phyloP scores from a whole-genome alignment of 2,797 vertebrate species.

The Sebastes oblongus region DNA sequence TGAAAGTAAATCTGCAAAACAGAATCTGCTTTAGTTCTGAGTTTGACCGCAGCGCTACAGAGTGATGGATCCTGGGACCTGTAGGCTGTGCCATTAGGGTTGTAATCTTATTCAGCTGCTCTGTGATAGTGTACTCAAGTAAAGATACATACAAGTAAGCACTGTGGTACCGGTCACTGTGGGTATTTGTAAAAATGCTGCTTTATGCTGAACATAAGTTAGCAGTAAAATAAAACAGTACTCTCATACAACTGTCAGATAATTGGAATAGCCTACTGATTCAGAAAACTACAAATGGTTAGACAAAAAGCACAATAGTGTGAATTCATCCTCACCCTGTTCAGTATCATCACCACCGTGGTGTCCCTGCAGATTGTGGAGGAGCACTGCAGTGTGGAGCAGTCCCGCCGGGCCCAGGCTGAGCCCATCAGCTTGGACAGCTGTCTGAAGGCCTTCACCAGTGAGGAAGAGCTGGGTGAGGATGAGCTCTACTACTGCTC shows the following conservation, averaged over 20 bases:
- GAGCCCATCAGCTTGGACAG: conserved; percentile 98
- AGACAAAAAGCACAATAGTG: not conserved
- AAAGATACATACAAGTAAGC: not conserved
- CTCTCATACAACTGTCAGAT: not conserved
- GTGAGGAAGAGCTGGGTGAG: conserved; percentile 95
- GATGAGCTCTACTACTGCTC: conserved; percentile 99
- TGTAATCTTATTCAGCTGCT: not conserved
- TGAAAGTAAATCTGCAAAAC: not conserved
- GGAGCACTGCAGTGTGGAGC: conserved; percentile 95
- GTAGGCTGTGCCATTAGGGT: too few species aligned
- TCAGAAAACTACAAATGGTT: not conserved
- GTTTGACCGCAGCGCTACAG: not conserved
- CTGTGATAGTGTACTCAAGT: not conserved
- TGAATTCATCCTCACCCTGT: not conserved
- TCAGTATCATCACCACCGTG: not conserved
- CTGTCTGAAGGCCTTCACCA: conserved; percentile 96
- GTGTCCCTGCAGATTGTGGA: conserved; percentile 88
- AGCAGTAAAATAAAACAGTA: not conserved
- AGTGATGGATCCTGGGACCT: not conserved
- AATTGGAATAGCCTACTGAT: not conserved
- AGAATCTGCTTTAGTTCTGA: not conserved
- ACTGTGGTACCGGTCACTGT: not conserved
- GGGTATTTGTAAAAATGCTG: not conserved
- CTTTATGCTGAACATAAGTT: not conserved
- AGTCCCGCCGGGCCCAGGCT: conserved; percentile 93